Conservation (phyloP, 2,113 vertebrate genomes). For the Porphyrio hochstetteri region DNA sequence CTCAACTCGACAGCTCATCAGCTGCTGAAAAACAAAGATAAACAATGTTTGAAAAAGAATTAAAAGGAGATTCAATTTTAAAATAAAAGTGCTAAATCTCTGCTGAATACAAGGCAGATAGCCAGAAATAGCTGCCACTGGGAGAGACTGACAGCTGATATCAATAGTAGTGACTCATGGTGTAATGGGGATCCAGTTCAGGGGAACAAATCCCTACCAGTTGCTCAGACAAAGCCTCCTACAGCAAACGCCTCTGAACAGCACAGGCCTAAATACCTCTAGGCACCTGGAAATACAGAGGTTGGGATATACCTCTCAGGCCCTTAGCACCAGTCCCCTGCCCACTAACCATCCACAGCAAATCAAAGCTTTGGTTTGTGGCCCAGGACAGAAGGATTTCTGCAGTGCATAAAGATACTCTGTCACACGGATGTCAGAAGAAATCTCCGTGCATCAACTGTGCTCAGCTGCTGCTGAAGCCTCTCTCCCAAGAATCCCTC, state of each 20-base stretch:
- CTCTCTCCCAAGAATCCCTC: neutral
- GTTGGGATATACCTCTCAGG: neutral
- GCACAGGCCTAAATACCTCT: neutral
- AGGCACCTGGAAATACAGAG: neutral
- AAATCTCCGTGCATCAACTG: neutral
- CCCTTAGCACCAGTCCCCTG: neutral
- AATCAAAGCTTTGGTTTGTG: neutral
- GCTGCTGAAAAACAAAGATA: neutral
- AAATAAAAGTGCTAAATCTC: neutral
- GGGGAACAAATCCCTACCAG: neutral
- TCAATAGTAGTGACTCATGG: conserved; percentile 47
- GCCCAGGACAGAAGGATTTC: neutral
- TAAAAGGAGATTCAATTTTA: neutral
- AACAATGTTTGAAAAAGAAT: neutral
- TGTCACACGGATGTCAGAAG: neutral
- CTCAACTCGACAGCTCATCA: neutral
- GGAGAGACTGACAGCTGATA: conserved; percentile 25
- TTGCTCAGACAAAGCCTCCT: conserved; percentile 19
- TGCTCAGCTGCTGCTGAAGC: neutral
- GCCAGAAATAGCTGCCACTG: conserved; percentile 47
- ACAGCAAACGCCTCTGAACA: neutral
- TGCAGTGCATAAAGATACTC: neutral
- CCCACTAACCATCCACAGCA: neutral
- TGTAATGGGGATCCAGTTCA: conserved; percentile 2
- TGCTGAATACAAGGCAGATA: neutral